These are phyloP conservation scores for Cranoglanis bouderius DNA, from an alignment of 2,113 vertebrate genomes.

Conservation along the genomic window DNA sequence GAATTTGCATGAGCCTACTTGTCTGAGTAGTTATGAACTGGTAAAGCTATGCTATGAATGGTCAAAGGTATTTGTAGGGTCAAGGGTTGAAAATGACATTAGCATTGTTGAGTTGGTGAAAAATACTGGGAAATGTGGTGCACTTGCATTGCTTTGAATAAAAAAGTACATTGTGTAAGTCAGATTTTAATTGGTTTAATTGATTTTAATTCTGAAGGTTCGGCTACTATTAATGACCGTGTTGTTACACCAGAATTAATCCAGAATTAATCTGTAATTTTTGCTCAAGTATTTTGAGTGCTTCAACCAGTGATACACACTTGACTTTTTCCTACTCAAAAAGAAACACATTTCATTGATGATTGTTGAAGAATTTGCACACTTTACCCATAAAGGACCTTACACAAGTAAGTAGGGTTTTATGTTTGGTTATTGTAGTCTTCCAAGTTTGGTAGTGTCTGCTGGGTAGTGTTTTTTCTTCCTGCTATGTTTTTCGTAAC, in stretches of 20 bases:
- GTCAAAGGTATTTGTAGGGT: not conserved
- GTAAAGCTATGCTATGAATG: not conserved
- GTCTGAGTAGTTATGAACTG: not conserved
- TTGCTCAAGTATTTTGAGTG: not conserved
- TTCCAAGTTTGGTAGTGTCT: not conserved
- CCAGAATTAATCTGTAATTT: not conserved
- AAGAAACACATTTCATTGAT: not conserved
- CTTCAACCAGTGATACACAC: not conserved
- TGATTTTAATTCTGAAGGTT: not conserved
- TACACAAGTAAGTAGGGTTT: not conserved
- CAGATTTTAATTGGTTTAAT: too few species aligned
- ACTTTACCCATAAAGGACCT: too few species aligned
- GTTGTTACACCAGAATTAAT: too few species aligned
- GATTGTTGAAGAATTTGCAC: not conserved
- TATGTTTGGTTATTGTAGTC: not conserved
- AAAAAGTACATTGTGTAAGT: not conserved
- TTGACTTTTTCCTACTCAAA: not conserved
- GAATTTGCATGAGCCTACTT: slow-evolving; percentile 2
- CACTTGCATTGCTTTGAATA: not conserved
- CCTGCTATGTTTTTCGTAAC: not conserved
- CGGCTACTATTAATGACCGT: too few species aligned
- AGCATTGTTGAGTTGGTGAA: not conserved
- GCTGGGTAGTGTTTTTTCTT: not conserved
- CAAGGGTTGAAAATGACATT: not conserved
- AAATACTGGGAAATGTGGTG: not conserved